Evolutionary conservation across 2,113 vertebrate species (phyloP).

Genomic region (Brachyhypopomus gauderio): DNA sequence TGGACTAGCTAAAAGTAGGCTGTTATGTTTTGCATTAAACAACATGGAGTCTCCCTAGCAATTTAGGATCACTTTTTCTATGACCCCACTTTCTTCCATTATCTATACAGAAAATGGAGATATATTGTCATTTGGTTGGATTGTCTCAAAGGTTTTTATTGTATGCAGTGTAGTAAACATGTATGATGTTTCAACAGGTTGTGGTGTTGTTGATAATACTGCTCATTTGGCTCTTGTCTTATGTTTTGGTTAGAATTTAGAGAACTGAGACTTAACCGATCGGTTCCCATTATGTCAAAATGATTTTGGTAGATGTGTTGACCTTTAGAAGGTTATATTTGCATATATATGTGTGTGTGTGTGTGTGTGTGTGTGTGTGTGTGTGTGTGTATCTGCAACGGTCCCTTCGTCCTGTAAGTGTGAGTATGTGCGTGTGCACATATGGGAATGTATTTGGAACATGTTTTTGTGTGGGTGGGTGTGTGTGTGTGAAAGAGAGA

Average conservation of each 20-base stretch:
- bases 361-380: too few relatives aligned
- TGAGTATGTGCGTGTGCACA: not conserved
- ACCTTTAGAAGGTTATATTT: not conserved
- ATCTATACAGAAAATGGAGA: not conserved
- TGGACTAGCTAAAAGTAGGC: too few relatives aligned
- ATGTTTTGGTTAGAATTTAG: conserved; percentile 16
- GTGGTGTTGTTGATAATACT: not conserved
- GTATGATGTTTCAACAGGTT: not conserved
- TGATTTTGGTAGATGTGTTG: not conserved
- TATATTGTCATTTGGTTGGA: not conserved
- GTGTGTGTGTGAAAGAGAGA: not conserved
- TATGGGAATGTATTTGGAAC: not conserved
- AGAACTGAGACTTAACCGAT: not conserved
- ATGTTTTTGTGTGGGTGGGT: not conserved
- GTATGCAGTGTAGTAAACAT: not conserved
- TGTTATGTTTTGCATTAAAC: too few relatives aligned
- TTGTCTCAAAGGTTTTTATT: not conserved
- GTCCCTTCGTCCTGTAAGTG: not conserved
- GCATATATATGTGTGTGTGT: not conserved
- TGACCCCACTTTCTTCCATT: not conserved
- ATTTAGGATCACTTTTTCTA: too few relatives aligned
- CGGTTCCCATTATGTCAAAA: conserved; percentile 13
- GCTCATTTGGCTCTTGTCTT: conserved; percentile 1
- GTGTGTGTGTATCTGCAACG: too few relatives aligned
- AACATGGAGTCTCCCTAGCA: too few relatives aligned